Evolutionary conservation across 2,888 invertebrate species (phyloP).

Genomic region (Deilephila porcellus): DNA sequence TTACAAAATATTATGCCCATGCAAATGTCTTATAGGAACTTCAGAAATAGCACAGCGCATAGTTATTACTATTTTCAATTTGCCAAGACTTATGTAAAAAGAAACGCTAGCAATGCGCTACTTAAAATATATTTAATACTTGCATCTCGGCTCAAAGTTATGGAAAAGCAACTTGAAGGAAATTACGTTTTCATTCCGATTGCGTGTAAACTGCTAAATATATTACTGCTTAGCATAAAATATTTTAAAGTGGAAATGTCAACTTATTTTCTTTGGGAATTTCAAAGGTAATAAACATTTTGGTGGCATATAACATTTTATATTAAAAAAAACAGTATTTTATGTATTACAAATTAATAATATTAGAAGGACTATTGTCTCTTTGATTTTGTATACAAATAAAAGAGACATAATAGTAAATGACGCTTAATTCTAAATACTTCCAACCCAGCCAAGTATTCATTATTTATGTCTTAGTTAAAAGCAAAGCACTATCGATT

Average conservation of each 20-base stretch:
- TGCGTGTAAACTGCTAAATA: constrained; percentile 22
- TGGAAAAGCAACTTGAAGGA: not conserved
- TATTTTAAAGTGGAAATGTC: constrained; percentile 7
- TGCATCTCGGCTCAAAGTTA: not conserved
- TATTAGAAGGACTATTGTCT: too few relatives aligned
- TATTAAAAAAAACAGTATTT: too few relatives aligned
- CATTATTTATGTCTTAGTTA: not conserved
- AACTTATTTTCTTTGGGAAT: not conserved
- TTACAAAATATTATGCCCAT: too few relatives aligned
- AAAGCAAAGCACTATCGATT: constrained; percentile 27
- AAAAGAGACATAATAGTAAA: too few relatives aligned
- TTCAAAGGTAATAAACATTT: not conserved
- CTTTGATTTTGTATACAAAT: too few relatives aligned
- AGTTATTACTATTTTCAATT: not conserved
- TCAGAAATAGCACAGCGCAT: not conserved
- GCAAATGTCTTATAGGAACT: not conserved
- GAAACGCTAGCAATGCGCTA: not conserved
- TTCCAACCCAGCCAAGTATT: too few relatives aligned
- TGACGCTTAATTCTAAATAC: too few relatives aligned
- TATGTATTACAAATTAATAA: too few relatives aligned
- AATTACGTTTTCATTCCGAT: constrained; percentile 20
- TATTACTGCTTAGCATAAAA: not conserved
- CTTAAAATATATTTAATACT: not conserved
- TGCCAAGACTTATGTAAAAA: not conserved
- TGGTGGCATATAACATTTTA: too few relatives aligned